Evolutionary conservation across 2,888 invertebrate species (phyloP).

Genomic region (Cryptus armator): DNA sequence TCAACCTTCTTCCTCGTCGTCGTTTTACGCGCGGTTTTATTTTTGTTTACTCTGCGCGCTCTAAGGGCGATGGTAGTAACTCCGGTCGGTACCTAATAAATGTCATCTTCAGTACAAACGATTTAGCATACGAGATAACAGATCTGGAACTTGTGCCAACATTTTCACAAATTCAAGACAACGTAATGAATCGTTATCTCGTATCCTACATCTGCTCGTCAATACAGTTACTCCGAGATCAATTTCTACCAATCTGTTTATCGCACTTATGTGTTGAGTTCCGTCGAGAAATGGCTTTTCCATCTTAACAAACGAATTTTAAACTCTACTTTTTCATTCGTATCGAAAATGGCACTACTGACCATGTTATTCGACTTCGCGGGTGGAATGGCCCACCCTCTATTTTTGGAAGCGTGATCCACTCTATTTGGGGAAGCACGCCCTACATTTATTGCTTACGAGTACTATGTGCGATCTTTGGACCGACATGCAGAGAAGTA

Average conservation of each 20-base stretch:
- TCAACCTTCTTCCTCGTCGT: background rate
- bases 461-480: conserved; percentile 2
- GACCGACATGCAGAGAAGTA: background rate
- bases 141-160: background rate
- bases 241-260: background rate
- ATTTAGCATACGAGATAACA: background rate
- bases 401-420: conserved; percentile 14
- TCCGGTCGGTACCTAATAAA: conserved; percentile 25
- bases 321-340: background rate
- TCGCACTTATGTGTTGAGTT: background rate
- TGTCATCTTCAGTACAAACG: background rate
- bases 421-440: conserved; percentile 35
- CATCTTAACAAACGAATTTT: background rate
- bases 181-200: background rate
- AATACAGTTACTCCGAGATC: background rate
- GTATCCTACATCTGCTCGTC: background rate
- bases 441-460: conserved; percentile 33
- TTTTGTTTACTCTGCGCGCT: conserved; percentile 25
- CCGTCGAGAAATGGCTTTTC: background rate
- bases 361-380: background rate
- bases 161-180: background rate
- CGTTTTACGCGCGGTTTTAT: conserved; percentile 13
- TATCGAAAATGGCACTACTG: background rate
- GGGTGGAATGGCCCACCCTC: conserved; percentile 28
- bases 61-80: background rate